Base-by-base conservation (phyloP, 2,888 invertebrate genomes). In the Tenthredo scrophulariae region DNA sequence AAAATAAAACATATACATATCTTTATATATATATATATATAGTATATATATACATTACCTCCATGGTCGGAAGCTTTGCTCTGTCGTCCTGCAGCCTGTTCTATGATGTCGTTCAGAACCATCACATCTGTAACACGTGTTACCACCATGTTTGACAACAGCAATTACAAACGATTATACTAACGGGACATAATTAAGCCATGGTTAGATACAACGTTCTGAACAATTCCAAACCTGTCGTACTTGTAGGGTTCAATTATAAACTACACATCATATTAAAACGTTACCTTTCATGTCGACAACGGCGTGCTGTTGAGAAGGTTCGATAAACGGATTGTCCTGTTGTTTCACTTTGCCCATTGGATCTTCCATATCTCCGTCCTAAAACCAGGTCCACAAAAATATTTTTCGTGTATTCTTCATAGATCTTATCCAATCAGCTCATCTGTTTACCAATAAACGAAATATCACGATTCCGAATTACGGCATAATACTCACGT, bases 101-200 rank as follows among this genome's bases (percentile, higher is more conserved):
- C 98, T 90, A 99, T 98, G 91, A 99, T 98, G 94, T 99, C 98
- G 93, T 98, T 98, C 91, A 99, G 95, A 90, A 98, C 98, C 98
- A 98, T 98, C 87, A 99, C 98, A 95, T 99, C 99, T 99, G 95
- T 84, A 95, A 94, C 85, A 87, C 82, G 94, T 87, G 84, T 40
- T 13, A 10, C 29, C 29, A 10, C 29, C 29, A 22, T 26, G 43
- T 40, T 43, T 5, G 22, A 74, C 10, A 22, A 43, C 22, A 29
- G 29, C 5, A 67, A 67, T 33, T 67, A 67, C 15, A 9, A 9
- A n/a, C 10, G 15, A 43, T 74, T 70, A 2, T 9, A 70, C 70
- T 10, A 70, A 67, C 33, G 3, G 37, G n/a, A 72, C 0, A 72
- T 37, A 37, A 37, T 72, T 22, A 5, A 18, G 18, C 13, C 26